phyloP scores from a whole-genome alignment of 2,113 vertebrate genomes.

The Rhegmatorhina hoffmannsi region DNA sequence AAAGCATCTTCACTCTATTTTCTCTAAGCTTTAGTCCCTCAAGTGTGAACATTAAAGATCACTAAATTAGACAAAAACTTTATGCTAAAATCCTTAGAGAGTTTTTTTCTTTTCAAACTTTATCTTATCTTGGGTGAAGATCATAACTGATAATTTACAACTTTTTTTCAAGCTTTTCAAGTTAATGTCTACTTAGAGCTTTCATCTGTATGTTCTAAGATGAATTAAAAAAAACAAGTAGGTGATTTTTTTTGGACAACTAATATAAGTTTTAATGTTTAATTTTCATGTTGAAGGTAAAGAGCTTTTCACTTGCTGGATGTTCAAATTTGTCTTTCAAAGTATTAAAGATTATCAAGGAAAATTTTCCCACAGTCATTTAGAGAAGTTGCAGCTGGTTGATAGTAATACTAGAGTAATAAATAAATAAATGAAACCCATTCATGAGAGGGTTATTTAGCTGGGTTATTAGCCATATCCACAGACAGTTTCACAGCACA shows the following conservation, averaged over 20 bases:
- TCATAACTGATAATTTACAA: neutral
- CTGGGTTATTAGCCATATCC: conserved; percentile 80
- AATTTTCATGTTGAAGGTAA: neutral
- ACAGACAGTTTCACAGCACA: conserved; percentile 81
- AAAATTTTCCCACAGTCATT: conserved; percentile 47
- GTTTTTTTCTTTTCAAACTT: neutral
- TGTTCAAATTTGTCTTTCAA: neutral
- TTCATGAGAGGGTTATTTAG: conserved; percentile 88
- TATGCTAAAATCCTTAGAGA: neutral
- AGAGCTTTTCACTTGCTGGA: conserved; percentile 13
- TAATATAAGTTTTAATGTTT: neutral
- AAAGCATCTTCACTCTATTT: neutral
- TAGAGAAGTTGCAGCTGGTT: conserved; percentile 57
- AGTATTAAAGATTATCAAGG: neutral
- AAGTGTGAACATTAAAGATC: conserved; percentile 12
- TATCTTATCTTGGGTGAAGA: neutral
- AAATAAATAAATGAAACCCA: conserved; percentile 55
- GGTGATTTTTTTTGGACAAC: neutral
- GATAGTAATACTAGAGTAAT: conserved; percentile 60
- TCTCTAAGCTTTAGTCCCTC: neutral
- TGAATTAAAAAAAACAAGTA: neutral
- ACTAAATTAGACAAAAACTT: neutral
- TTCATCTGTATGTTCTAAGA: neutral
- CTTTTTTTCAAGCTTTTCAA: neutral
- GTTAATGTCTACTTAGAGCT: neutral